Conservation (phyloP, 2,113 vertebrate genomes). For the Manacus vitellinus region DNA sequence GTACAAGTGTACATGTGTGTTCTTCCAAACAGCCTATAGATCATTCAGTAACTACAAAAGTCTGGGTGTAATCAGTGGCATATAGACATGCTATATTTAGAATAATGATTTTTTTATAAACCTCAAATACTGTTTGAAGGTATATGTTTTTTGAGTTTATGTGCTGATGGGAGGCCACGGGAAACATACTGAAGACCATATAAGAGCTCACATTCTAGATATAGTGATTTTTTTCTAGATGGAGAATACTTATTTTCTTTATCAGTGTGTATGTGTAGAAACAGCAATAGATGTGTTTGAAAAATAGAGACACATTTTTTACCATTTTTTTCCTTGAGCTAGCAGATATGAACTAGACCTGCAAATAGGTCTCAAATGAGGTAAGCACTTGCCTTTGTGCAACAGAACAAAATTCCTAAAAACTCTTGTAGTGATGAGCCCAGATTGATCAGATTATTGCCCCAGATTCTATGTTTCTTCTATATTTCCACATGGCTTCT, state of each 20-base stretch:
- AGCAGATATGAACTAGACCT: background rate
- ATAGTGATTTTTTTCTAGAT: background rate
- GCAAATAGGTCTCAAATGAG: background rate
- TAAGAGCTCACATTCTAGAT: background rate
- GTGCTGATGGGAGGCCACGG: background rate
- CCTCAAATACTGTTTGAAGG: background rate
- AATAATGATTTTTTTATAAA: background rate
- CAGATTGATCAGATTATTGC: background rate
- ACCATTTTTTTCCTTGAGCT: background rate
- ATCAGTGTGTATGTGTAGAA: background rate
- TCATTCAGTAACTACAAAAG: background rate
- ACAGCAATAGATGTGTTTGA: background rate
- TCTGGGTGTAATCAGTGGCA: background rate
- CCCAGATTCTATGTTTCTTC: background rate
- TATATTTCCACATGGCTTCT: background rate
- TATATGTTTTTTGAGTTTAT: background rate
- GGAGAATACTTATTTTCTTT: background rate
- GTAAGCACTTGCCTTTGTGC: background rate
- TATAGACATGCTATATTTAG: background rate
- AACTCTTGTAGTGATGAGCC: background rate
- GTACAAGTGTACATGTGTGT: background rate
- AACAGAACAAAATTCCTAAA: background rate
- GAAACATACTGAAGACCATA: background rate
- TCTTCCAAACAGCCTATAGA: background rate
- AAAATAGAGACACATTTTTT: background rate